Evolutionary conservation across 2,113 vertebrate species (phyloP).

Genomic region (Malurus melanocephalus): DNA sequence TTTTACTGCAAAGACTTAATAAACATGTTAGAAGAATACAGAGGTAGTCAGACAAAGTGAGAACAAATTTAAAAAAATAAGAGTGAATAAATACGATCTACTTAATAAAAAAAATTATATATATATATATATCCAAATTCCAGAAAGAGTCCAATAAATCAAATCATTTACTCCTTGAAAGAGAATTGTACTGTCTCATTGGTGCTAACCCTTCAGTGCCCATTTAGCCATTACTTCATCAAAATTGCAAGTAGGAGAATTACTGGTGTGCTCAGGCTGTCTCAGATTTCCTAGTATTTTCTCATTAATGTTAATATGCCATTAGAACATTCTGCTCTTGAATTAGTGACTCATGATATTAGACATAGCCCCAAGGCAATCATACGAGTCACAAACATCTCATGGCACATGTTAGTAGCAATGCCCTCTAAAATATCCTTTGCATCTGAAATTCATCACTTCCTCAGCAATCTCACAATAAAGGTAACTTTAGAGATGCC

Average conservation of each 20-base stretch:
- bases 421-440: not conserved
- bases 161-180: not conserved
- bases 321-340: not conserved
- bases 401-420: not conserved
- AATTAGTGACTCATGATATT: not conserved
- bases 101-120: not conserved
- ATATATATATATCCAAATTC: not conserved
- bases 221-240: not conserved
- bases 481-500: not conserved
- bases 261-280: not conserved
- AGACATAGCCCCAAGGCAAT: not conserved
- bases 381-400: not conserved
- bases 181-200: not conserved
- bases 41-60: not conserved
- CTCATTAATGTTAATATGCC: slow-evolving; percentile 9
- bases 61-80: not conserved
- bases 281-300: not conserved
- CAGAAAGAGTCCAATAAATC: not conserved
- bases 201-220: not conserved
- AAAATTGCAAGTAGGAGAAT: not conserved
- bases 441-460: not conserved
- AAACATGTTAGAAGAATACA: not conserved
- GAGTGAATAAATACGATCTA: not conserved
- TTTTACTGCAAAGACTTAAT: not conserved
- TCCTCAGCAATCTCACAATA: not conserved